These are phyloP conservation scores for Venustoraphidia nigricollis DNA, from an alignment of 2,888 invertebrate genomes.

Conservation along the genomic window DNA sequence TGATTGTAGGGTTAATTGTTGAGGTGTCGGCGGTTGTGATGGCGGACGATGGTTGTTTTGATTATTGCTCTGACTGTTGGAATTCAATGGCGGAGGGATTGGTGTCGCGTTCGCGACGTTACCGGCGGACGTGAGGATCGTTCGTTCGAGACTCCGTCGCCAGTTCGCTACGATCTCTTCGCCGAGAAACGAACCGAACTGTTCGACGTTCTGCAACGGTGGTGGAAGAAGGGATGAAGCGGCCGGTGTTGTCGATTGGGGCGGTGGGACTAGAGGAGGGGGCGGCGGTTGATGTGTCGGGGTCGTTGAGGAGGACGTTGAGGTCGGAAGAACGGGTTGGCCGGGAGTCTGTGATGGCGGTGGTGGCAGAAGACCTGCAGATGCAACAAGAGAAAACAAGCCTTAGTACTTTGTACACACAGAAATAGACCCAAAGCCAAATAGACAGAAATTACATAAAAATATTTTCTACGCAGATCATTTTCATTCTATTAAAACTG, in stretches of 20 bases:
- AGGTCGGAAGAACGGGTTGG: conserved; percentile 16
- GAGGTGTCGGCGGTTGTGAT: conserved; percentile 6
- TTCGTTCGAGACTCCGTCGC: conserved; percentile 51
- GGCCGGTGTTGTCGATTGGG: conserved; percentile 14
- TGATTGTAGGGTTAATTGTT: background rate
- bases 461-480: no score
- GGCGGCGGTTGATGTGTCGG: conserved; percentile 10
- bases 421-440: no score
- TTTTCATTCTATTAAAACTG: no score
- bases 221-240: conserved; percentile 28
- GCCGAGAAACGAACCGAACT: conserved; percentile 60
- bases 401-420: no score
- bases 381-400: no score
- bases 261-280: conserved; percentile 6
- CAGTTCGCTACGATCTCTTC: conserved; percentile 71
- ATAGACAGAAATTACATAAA: no score
- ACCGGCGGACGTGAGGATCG: conserved; percentile 20
- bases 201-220: conserved; percentile 49
- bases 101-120: conserved; percentile 20
- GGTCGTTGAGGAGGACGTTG: conserved; percentile 21
- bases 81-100: conserved; percentile 31
- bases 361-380: conserved; percentile 18
- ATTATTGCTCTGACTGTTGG: conserved; percentile 17
- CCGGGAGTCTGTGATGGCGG: conserved; percentile 23
- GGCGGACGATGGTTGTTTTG: conserved; percentile 6